phyloP scores from a whole-genome alignment of 2,888 invertebrate genomes.

The Tachystola acroxantha region DNA sequence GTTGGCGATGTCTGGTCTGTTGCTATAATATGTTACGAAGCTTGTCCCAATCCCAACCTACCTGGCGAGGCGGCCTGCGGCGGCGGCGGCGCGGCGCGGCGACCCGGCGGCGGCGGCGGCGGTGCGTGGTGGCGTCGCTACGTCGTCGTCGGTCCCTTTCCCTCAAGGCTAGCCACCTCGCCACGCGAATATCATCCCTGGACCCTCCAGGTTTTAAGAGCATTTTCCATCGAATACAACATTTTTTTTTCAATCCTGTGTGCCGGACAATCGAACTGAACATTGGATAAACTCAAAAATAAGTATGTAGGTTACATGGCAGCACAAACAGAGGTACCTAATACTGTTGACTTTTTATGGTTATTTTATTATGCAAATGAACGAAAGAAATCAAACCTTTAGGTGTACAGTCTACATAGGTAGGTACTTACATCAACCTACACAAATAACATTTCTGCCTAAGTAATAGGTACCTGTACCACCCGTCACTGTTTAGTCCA shows the following conservation, averaged over 20 bases:
- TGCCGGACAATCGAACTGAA: constrained; percentile 40
- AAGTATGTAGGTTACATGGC: no score
- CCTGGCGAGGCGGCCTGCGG: constrained; percentile 54
- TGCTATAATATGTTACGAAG: constrained; percentile 5
- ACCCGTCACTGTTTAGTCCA: not conserved
- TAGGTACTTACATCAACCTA: no score
- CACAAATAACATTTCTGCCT: no score
- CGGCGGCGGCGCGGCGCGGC: constrained; percentile 33
- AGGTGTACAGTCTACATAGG: no score
- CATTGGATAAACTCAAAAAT: constrained; percentile 24
- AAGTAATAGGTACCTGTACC: no score
- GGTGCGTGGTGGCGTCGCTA: constrained; percentile 25
- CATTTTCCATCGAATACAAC: constrained; percentile 16
- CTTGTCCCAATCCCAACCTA: constrained; percentile 29
- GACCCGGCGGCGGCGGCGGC: constrained; percentile 29
- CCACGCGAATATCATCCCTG: constrained; percentile 35
- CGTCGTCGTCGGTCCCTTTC: constrained; percentile 59
- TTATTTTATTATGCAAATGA: no score
- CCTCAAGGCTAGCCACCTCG: constrained; percentile 51
- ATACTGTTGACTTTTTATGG: no score
- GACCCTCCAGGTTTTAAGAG: constrained; percentile 6
- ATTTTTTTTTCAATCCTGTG: constrained; percentile 36
- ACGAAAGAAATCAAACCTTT: no score
- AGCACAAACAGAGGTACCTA: no score
- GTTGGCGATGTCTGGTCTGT: not conserved